phyloP scores from a whole-genome alignment of 1,140 invertebrate genomes.

The Pseudachorutes palmiensis region DNA sequence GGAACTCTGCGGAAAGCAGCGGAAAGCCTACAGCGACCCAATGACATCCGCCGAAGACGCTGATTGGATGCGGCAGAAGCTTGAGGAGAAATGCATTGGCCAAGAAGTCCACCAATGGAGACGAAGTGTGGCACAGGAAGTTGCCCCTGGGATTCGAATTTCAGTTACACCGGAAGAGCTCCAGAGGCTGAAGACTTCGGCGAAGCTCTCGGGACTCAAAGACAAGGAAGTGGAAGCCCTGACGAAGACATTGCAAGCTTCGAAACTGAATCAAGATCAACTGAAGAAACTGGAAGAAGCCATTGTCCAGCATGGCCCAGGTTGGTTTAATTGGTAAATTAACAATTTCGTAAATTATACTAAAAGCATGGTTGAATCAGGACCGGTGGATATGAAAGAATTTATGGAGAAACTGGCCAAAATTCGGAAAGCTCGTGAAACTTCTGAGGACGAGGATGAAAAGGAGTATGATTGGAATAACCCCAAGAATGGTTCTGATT shows the following conservation, averaged over 20 bases:
- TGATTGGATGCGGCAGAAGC: background rate
- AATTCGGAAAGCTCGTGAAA: background rate
- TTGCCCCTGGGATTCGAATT: background rate
- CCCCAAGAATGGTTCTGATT: background rate
- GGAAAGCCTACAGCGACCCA: background rate
- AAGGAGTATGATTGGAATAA: conserved; percentile 5
- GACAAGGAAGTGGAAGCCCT: background rate
- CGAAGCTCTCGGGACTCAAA: conserved; percentile 2
- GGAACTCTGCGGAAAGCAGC: background rate
- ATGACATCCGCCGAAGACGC: background rate
- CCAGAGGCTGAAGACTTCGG: background rate
- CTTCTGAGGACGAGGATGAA: background rate
- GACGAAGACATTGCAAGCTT: background rate
- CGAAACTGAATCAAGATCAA: background rate
- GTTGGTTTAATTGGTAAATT: too few relatives aligned
- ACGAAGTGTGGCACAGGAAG: background rate
- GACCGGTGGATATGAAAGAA: background rate
- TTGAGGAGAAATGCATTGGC: background rate
- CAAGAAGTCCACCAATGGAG: background rate
- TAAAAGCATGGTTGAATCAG: too few relatives aligned
- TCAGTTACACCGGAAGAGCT: background rate
- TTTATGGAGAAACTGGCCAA: background rate
- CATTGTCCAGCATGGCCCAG: background rate
- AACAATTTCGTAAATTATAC: too few relatives aligned
- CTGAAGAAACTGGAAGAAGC: background rate